A percentile compares a stretch with the other conserved stretches of the same genome.
Conservation (phyloP, 1,140 invertebrate species). For the Zaprionus ornatus region DNA sequence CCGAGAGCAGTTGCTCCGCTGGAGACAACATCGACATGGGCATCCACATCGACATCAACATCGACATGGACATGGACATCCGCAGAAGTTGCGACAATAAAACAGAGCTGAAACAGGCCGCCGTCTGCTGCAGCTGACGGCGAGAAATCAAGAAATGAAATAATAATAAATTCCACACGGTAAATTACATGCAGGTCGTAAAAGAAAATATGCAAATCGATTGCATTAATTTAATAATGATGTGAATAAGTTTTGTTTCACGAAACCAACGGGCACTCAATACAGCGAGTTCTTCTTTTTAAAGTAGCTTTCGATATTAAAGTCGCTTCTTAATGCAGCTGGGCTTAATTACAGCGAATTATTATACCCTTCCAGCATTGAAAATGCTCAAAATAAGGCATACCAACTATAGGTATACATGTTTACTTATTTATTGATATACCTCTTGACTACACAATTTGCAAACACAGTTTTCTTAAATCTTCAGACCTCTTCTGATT, state of each 20-base stretch:
- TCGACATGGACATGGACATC: constrained; percentile 10
- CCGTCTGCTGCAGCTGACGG: constrained; percentile 56
- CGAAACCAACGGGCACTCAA: not conserved
- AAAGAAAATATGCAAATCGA: constrained; percentile 80
- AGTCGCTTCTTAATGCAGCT: not conserved
- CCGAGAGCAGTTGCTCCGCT: not conserved
- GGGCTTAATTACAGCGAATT: not conserved
- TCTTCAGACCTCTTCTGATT: too few species aligned
- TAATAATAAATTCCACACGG: constrained; percentile 73
- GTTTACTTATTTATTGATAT: too few species aligned
- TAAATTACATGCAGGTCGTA: constrained; percentile 71
- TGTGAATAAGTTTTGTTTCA: constrained; percentile 58
- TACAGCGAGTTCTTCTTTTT: not conserved
- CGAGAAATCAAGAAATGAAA: constrained; percentile 72
- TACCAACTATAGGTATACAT: too few species aligned
- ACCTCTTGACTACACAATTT: too few species aligned
- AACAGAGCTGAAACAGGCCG: constrained; percentile 54
- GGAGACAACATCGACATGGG: constrained; percentile 2
- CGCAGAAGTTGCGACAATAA: constrained; percentile 46
- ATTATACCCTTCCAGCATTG: not conserved
- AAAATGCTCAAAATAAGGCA: not conserved
- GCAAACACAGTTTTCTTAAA: too few species aligned
- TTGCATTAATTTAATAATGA: constrained; percentile 72
- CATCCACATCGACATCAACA: too few species aligned
- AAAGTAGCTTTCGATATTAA: constrained; percentile 2